Percentiles rank a stretch among this genome's conserved stretches.
phyloP scores from a whole-genome alignment of 1,140 invertebrate species.

The Harlomillsia oculata region DNA sequence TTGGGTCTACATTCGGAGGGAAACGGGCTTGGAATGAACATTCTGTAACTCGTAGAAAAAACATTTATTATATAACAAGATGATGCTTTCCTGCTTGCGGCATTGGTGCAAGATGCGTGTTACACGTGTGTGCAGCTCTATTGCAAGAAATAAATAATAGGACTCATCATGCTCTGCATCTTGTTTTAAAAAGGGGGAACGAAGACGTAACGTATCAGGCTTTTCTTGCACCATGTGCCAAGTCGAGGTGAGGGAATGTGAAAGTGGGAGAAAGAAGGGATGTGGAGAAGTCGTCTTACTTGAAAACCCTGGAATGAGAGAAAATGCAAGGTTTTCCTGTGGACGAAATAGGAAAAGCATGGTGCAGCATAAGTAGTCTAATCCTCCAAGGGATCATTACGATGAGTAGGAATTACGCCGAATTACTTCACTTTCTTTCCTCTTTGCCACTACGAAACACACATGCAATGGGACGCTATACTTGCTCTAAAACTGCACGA shows the following conservation, averaged over 20 bases:
- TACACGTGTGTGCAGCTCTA: no score
- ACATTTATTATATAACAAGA: no score
- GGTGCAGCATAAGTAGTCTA: slow-evolving; percentile 19
- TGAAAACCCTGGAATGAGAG: background rate
- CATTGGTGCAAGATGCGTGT: no score
- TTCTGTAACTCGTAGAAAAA: no score
- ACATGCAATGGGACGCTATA: no score
- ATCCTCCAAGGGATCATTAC: slow-evolving; percentile 34
- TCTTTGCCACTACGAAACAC: background rate
- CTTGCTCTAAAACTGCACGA: no score
- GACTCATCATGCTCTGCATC: no score
- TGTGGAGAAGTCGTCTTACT: background rate
- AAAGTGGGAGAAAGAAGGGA: background rate
- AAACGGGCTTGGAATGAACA: no score
- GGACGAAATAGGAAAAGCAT: background rate
- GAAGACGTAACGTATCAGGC: no score
- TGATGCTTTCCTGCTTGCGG: no score
- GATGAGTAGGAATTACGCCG: slow-evolving; percentile 31
- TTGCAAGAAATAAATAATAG: no score
- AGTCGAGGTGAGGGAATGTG: background rate
- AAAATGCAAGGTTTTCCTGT: background rate
- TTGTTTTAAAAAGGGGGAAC: no score
- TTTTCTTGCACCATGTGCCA: background rate
- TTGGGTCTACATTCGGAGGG: background rate
- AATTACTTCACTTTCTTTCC: slow-evolving; percentile 19